Evolutionary conservation across 2,888 invertebrate genomes (phyloP).

Genomic region (Gymnoscelis rufifasciata): DNA sequence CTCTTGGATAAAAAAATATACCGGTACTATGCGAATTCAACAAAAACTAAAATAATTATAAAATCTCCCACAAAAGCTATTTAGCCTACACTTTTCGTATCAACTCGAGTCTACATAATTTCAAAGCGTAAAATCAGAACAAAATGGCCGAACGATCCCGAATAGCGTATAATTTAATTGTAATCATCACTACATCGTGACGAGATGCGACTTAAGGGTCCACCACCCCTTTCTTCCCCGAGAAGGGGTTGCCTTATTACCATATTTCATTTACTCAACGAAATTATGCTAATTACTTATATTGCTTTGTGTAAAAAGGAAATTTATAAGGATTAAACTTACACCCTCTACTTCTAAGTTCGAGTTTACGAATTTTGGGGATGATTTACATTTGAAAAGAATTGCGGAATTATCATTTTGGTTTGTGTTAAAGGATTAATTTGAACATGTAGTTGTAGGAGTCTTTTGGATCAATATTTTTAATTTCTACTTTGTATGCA

Average conservation of each 20-base stretch:
- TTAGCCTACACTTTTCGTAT: no score
- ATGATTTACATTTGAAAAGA: conserved; percentile 1
- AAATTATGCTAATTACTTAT: conserved; percentile 80
- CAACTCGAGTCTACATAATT: no score
- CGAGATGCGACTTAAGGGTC: conserved; percentile 73
- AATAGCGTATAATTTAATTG: conserved; percentile 74
- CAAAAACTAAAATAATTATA: no score
- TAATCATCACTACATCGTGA: conserved; percentile 77
- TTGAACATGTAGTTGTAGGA: no score
- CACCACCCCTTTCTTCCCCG: conserved; percentile 50
- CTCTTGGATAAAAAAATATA: no score
- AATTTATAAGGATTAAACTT: conserved; percentile 79
- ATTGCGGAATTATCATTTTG: neutral
- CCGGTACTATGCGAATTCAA: no score
- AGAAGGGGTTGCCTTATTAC: conserved; percentile 76
- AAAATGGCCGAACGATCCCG: conserved; percentile 60
- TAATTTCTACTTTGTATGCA: no score
- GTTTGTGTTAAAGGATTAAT: no score
- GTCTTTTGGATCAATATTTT: no score
- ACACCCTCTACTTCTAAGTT: conserved; percentile 55
- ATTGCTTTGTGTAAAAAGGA: conserved; percentile 80
- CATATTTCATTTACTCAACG: conserved; percentile 80
- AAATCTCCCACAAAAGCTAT: no score
- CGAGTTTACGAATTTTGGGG: conserved; percentile 7
- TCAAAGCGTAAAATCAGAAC: conserved; percentile 62